Conservation (phyloP, 1,140 invertebrate genomes). For the Cydia amplana region DNA sequence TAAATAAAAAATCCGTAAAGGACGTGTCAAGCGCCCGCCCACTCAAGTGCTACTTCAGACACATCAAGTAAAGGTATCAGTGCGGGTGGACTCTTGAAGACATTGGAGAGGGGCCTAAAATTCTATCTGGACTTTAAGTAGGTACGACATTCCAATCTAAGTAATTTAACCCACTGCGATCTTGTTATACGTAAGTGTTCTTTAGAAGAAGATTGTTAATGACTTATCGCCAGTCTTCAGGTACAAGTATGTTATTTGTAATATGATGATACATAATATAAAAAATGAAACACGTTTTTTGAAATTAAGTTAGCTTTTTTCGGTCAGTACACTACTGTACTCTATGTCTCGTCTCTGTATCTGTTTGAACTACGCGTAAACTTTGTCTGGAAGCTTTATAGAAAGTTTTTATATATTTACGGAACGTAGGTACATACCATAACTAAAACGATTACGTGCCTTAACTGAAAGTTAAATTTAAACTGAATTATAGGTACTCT, state of each 20-base stretch:
- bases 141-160: not conserved
- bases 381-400: too few species aligned
- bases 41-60: not conserved
- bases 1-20: not conserved
- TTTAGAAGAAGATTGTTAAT: not conserved
- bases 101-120: not conserved
- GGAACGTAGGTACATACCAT: too few species aligned
- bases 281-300: too few species aligned
- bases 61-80: not conserved
- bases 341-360: too few species aligned
- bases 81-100: not conserved
- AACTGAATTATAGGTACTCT: too few species aligned
- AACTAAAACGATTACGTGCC: too few species aligned
- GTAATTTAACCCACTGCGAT: not conserved
- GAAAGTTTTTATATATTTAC: too few species aligned
- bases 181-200: not conserved
- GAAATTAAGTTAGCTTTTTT: too few species aligned
- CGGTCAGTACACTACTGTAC: too few species aligned
- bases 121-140: not conserved
- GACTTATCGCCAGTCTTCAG: not conserved
- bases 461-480: too few species aligned
- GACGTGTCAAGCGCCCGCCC: not conserved
- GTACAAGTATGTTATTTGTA: not conserved
- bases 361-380: too few species aligned
- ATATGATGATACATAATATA: too few species aligned